Base-by-base conservation (phyloP, 1,140 invertebrate species). In the Coenobita brevimanus region DNA sequence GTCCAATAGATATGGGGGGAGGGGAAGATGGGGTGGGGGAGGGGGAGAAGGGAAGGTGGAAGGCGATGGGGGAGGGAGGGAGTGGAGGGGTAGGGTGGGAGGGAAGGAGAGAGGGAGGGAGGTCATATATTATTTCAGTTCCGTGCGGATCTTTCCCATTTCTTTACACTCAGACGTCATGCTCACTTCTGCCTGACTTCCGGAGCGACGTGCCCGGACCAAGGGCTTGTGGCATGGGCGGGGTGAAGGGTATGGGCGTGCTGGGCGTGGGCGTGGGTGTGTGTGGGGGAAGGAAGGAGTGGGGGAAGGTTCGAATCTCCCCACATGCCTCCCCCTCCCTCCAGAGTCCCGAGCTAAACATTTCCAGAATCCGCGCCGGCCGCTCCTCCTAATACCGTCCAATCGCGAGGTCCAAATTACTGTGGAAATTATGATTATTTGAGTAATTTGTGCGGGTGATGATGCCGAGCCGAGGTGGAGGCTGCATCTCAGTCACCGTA, bases 401-500 rank as follows among this genome's bases (percentile, higher is more conserved):
- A 82, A 81, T 89, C 80, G 76, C 50, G 73, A 73, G 86, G 86
- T 54, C 86, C 86, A 88, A 88, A 88, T 88, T 88, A 88, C 86
- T 88, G 86, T 75, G 86, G 86, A 88, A 88, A 88, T 88, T 88
- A 88, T 88, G 86, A 88, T 88, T 88, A 88, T 88, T 88, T 88
- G 86, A 88, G 86, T 88, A 88, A 88, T 88, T 88, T 88, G 86
- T 88, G 79, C 86, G 38, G 86, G 86, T 88, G 86, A 88, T 88
- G 86, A 88, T 88, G 86, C 69, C 76, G 46, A 82, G 86, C 67
- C 46, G 86, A 24, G 64, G 50, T 24, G 79, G 86, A 88, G 33
- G 78, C 86, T 75, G 86, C 86, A 88, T 88, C 86, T 88, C 86
- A 88, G 86, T 88, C 86, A 82, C 75, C 46, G 54, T 38, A 62